These are phyloP conservation scores for Bos indicus DNA, from an alignment of 2,113 vertebrate species.

Conservation along the genomic window DNA sequence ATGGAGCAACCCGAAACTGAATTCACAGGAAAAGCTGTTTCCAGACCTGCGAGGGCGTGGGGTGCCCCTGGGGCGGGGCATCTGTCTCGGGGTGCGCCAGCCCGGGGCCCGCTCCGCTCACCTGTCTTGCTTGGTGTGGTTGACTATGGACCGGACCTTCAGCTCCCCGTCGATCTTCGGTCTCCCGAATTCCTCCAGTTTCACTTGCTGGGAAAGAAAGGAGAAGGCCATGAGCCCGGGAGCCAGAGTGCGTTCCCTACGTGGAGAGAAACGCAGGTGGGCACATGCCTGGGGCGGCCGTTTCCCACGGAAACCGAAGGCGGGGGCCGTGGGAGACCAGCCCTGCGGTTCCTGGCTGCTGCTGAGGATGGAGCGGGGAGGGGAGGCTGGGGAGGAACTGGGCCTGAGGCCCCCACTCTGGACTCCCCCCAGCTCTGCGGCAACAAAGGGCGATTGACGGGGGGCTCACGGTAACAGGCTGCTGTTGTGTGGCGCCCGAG, in stretches of 20 bases:
- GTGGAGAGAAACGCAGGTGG: fast-evolving
- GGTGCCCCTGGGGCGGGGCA: not conserved
- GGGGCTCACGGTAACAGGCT: fast-evolving
- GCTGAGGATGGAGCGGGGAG: fast-evolving
- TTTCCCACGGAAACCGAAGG: fast-evolving
- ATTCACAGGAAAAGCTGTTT: not conserved
- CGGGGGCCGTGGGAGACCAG: fast-evolving
- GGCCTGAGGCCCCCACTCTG: not conserved
- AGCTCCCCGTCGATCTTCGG: conserved; percentile 98
- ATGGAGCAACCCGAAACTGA: fast-evolving
- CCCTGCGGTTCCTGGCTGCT: fast-evolving
- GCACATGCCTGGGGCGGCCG: fast-evolving
- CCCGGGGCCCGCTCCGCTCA: conserved; percentile 55
- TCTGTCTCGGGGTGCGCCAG: fast-evolving
- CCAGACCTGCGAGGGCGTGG: fast-evolving
- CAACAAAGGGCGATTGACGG: not conserved
- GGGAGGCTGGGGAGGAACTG: fast-evolving
- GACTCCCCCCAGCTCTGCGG: not conserved
- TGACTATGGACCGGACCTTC: conserved; percentile 95
- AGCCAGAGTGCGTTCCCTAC: fast-evolving
- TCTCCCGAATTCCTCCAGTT: conserved; percentile 94
- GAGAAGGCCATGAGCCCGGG: fast-evolving
- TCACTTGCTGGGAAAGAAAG: conserved; percentile 83
- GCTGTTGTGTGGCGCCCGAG: fast-evolving
- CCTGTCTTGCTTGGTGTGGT: conserved; percentile 98